phyloP scores from a whole-genome alignment of 2,797 vertebrate genomes.

The Clamator glandarius region DNA sequence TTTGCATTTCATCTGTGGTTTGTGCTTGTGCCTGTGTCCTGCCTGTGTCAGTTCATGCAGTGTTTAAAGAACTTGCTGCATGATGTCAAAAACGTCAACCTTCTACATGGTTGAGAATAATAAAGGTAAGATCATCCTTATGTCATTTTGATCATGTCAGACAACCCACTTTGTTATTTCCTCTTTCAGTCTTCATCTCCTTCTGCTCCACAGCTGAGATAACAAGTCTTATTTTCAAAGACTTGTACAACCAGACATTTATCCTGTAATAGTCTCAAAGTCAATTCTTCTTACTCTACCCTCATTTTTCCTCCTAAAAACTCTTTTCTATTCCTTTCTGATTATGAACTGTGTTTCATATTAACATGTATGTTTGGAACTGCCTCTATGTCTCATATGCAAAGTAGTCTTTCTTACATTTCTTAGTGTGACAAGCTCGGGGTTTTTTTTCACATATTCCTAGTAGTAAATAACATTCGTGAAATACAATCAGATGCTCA shows the following conservation, averaged over 20 bases:
- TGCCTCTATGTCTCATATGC: neutral
- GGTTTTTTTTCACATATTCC: neutral
- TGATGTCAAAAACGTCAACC: neutral
- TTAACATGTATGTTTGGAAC: neutral
- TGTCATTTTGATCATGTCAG: neutral
- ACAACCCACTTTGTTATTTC: neutral
- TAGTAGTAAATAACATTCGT: neutral
- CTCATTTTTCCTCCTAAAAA: neutral
- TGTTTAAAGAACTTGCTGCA: neutral
- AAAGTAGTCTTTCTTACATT: neutral
- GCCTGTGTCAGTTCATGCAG: no score
- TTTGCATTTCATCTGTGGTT: no score
- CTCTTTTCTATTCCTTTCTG: neutral
- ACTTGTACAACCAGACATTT: neutral
- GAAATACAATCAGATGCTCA: neutral
- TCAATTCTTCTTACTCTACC: neutral
- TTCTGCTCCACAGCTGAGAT: neutral
- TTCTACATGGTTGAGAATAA: neutral
- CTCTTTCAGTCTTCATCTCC: neutral
- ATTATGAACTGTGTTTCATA: neutral
- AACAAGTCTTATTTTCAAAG: neutral
- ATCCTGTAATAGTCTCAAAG: neutral
- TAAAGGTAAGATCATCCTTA: neutral
- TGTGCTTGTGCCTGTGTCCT: no score
- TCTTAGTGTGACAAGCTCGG: neutral